These are phyloP conservation scores for Catostomus latipinnis DNA, from an alignment of 2,797 vertebrate species.

Conservation along the genomic window DNA sequence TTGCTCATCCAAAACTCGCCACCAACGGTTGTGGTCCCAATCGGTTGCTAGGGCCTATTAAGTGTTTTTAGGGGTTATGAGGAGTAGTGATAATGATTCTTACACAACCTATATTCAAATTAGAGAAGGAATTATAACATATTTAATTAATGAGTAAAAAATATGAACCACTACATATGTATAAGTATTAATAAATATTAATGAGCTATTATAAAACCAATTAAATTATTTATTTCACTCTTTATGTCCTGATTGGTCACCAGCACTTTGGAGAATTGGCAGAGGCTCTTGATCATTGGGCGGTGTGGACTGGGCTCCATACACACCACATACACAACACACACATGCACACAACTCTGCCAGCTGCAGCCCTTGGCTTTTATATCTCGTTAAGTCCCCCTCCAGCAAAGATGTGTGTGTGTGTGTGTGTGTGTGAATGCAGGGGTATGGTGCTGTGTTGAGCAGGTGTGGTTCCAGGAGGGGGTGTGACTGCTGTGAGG, in stretches of 20 bases:
- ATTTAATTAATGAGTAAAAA: no score
- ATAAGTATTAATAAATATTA: background rate
- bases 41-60: no score
- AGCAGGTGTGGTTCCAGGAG: slow-evolving; percentile 50
- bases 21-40: no score
- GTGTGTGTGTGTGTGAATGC: background rate
- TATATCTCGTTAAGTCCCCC: background rate
- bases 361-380: background rate
- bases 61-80: no score
- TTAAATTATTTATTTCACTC: background rate
- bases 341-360: background rate
- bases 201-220: no score
- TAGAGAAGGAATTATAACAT: no score
- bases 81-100: no score
- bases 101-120: no score
- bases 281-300: background rate
- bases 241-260: background rate
- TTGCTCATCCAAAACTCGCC: no score
- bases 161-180: no score
- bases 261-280: background rate
- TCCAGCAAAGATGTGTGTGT: slow-evolving; percentile 15
- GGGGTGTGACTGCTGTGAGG: slow-evolving; percentile 43
- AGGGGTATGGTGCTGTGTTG: slow-evolving; percentile 31
- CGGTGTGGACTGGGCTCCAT: background rate
- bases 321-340: background rate